Base-by-base conservation (phyloP, 2,797 vertebrate genomes). In the Syngnathus acus region DNA sequence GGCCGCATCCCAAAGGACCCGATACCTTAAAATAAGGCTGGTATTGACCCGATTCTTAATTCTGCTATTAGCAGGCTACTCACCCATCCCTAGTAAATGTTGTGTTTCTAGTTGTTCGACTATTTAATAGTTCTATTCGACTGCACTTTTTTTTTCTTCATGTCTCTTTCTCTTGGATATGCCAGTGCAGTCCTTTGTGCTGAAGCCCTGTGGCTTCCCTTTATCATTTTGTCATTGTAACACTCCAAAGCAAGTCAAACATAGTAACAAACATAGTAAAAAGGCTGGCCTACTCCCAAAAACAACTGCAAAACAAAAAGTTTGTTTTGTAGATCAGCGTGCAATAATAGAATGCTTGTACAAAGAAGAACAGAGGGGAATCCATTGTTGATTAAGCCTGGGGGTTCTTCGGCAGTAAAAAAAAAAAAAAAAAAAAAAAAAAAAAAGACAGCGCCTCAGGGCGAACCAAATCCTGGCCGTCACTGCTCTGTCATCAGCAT, bases 401-500 rank as follows among this genome's bases (percentile, higher is more conserved):
- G 75, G 82, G 85, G 78, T 85, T 86, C 76, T 65, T 84, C 80
- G 86, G 71, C 73, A 80, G 72, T 86, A 77, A 88, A 86, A 84
- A 65, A 84, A 32, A 32, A 88, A 86, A 84, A 65, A 84, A 32
- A 32, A 65, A 84, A 32, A 32, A 77, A 88, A 86, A 84, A 65
- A 84, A 32, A 32, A 68, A 72, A 77, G 80, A 78, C 69, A 73
- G 69, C 69, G 80, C 80, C 83, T 48, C 17, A 74, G 80, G 78
- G 75, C 69, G 55, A 81, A 74, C 76, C 70, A 71, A 78, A 84
- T 65, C 78, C 84, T 80, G 82, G 10, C 79, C 79, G 59, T 86
- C 85, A 86, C 85, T 71, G 78, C 80, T 80, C 82, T 89, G 87
- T 90, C 86, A 89, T 88, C 87, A 82, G 85, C 84, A 89, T 90